These are phyloP conservation scores for Idaea straminata DNA, from an alignment of 2,888 invertebrate genomes.

Conservation along the genomic window DNA sequence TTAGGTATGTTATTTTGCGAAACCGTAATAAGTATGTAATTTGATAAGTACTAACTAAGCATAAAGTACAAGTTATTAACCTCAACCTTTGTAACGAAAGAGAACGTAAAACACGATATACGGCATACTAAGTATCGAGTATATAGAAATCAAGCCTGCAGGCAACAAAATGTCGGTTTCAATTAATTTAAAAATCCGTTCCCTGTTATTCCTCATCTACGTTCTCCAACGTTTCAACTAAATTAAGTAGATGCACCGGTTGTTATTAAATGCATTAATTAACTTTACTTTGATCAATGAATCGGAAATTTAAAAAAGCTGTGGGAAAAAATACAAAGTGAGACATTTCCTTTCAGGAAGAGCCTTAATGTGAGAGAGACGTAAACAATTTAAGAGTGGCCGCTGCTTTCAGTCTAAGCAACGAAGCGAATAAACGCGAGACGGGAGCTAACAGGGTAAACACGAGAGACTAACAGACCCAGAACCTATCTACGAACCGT, in stretches of 20 bases:
- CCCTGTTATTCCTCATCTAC: too few species aligned
- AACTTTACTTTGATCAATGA: constrained; percentile 28
- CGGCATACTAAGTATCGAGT: not conserved
- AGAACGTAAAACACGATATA: too few species aligned
- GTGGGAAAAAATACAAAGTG: constrained; percentile 13
- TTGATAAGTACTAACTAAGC: not conserved
- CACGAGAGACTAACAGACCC: constrained; percentile 38
- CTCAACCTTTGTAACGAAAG: too few species aligned
- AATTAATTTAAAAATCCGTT: too few species aligned
- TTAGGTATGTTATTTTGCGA: not conserved
- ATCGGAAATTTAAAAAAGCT: constrained; percentile 30
- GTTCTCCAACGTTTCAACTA: not conserved
- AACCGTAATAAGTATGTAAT: not conserved
- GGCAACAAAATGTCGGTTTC: constrained; percentile 5
- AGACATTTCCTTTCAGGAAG: constrained; percentile 18
- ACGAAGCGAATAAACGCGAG: constrained; percentile 55
- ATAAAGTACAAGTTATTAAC: too few species aligned
- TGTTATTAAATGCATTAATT: too few species aligned
- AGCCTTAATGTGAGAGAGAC: constrained; percentile 44
- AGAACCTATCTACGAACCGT: constrained; percentile 32
- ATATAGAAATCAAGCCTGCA: constrained; percentile 11
- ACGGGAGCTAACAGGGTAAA: constrained; percentile 47
- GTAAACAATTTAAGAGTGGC: constrained; percentile 64
- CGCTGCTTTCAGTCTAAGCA: constrained; percentile 53
- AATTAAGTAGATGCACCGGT: not conserved